Conservation (phyloP, 30 jellyfish, hydroid and myxozoan species). For the Aurelia aurita region DNA sequence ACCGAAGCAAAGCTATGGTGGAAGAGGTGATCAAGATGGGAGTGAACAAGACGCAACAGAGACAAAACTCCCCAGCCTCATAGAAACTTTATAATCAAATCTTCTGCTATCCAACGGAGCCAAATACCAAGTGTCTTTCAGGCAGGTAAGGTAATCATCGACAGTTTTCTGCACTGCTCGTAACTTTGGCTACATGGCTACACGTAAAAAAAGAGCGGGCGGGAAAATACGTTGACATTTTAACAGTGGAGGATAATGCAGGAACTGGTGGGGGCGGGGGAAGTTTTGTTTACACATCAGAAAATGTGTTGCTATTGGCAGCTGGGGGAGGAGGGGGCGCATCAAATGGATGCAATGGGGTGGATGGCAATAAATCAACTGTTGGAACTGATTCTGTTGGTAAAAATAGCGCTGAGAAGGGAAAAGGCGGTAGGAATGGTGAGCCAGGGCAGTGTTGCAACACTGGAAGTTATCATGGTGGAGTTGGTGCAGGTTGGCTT, state of each 20-base stretch:
- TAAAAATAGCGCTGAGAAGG: not conserved
- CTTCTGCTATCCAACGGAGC: too few species aligned
- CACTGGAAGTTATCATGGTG: constrained; percentile 56
- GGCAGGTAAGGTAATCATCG: too few species aligned
- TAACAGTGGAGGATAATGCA: constrained; percentile 53
- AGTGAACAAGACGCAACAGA: too few species aligned
- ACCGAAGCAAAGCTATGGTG: too few species aligned
- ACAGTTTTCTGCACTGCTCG: too few species aligned
- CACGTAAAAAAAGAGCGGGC: too few species aligned
- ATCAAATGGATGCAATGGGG: constrained; percentile 67
- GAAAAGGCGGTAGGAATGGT: constrained; percentile 57
- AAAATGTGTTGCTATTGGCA: constrained; percentile 21
- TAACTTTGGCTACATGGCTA: not conserved
- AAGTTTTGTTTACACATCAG: constrained; percentile 44
- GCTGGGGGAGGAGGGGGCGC: constrained; percentile 78
- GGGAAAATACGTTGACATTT: too few species aligned
- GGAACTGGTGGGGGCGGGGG: constrained; percentile 79
- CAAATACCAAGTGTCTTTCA: too few species aligned
- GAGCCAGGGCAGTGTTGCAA: constrained; percentile 49
- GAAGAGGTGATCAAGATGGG: too few species aligned
- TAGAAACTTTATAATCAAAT: too few species aligned
- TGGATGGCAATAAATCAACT: constrained; percentile 17
- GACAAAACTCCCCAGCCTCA: too few species aligned
- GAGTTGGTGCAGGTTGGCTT: constrained; percentile 63
- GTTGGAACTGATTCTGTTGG: constrained; percentile 52